Evolutionary conservation across 2,888 invertebrate species (phyloP), one percentile per base, ranked within the genome.

Genomic region (Caenorhabditis sp.): DNA sequence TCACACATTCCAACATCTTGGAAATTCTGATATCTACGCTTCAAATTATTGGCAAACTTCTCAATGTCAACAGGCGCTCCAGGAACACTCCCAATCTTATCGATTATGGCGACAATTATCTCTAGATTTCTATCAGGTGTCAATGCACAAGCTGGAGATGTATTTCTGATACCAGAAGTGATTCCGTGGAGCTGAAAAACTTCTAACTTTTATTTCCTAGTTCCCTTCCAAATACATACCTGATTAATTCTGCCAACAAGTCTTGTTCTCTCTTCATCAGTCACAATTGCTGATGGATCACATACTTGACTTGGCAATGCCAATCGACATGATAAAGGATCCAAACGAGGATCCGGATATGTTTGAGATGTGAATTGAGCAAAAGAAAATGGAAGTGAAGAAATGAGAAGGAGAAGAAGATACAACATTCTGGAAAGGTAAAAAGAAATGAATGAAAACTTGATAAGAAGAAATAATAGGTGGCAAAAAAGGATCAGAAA

Each of bases 1-100:
- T 87, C 87, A 61, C 86, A 86, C 59, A 83, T 66, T 53, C 82
- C 79, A 27, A 84, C 73, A 60, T 87, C 87, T 77, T 85, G 86
- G 78, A 84, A 87, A 60, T 87, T 84, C 61, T 82, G 83, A 70
- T 83, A 85, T 50, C 77, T 67, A 23, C 84, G 59, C 53, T 86
- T 82, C 53, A 86, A 59, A 64, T 81, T 81, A 65, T 87, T 87
- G 17, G 86, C 85, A 63, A 87, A 87, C 69, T 84, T 86, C 61
- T 87, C 86, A 53, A 87, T 84, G 60, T 84, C 83, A 8, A 83
- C 79, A 1, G 85, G 74, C 17, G 80, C 80, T 8, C 78, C 73
- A 0, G 85, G 83, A 26, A 83, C 60, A 23, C 70, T 77, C 54
- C 85, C 86, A 31, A 87, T 84, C 62, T 84, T 85, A 61, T 82